These are phyloP conservation scores for Drosophila fulvimacula DNA, from an alignment of 2,888 invertebrate genomes.

Conservation along the genomic window DNA sequence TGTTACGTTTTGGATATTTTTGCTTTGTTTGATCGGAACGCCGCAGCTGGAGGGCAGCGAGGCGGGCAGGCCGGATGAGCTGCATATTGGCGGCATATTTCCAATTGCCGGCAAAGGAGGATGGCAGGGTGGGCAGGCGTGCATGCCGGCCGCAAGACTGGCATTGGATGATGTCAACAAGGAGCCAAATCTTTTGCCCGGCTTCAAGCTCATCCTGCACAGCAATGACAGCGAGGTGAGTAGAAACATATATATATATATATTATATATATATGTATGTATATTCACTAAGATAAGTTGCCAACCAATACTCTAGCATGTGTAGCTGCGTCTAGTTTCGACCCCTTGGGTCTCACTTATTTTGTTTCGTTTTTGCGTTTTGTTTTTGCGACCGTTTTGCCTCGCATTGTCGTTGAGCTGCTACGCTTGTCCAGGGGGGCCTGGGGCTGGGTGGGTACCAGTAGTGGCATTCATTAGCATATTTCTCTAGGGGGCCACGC, in stretches of 20 bases:
- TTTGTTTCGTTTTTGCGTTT: conserved; percentile 66
- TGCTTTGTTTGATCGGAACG: conserved; percentile 83
- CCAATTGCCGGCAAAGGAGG: conserved; percentile 98
- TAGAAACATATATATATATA: conserved; percentile 24
- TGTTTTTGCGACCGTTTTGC: conserved; percentile 58
- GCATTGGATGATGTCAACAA: conserved; percentile 98
- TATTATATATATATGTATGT: conserved; percentile 3
- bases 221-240: conserved; percentile 98
- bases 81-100: conserved; percentile 99
- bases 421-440: conserved; percentile 2
- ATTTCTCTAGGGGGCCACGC: conserved; percentile 66
- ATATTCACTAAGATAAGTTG: conserved; percentile 33
- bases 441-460: conserved; percentile 9
- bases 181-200: conserved; percentile 93
- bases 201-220: conserved; percentile 95
- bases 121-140: conserved; percentile 99
- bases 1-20: conserved; percentile 85
- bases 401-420: conserved; percentile 50
- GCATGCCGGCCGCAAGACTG: conserved; percentile 98
- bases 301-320: conserved; percentile 1
- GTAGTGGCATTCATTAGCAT: conserved; percentile 74
- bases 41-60: conserved; percentile 81
- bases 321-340: conserved; percentile 48
- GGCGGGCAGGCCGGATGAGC: conserved; percentile 87
- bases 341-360: conserved; percentile 72